Base-by-base conservation (phyloP, 2,113 vertebrate species). In the Neodontobutis hainanensis region DNA sequence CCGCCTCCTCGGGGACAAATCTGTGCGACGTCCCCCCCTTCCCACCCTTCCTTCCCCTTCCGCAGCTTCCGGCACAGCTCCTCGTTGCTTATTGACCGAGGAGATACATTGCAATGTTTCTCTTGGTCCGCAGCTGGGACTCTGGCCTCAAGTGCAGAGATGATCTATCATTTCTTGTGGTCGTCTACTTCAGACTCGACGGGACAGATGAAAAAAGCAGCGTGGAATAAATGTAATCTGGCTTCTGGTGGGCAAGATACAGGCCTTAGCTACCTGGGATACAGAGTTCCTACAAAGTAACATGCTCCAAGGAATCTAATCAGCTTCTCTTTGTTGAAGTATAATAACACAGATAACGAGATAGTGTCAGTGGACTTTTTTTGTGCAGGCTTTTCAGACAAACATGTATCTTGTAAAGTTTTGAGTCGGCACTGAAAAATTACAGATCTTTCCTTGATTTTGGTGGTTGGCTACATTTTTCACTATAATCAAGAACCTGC, bases 161-260 rank as follows among this genome's bases (percentile, higher is more conserved):
- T 61, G 8, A 87, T 85, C 77, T 74, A 78, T 88, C 85, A 88
- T 81, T 68, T 50, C 61, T 80, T 12, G 19, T 15, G 56, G 70
- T 62, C 35, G 49, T 65, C 80, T 12, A 35, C 73, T 77, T 52
- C 32, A 68, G 60, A 65, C 57, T 64, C 57, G 7, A 43, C 63
- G 68, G 72, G 77, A 73, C 46, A 81, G 77, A 84, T 84, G 81
- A 81, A 82, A 27, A 27, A 77, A 71, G 68, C 82, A 60, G 78
- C 56, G 68, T 80, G 82, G 77, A 86, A 81, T 80, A 81, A 87
- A 90, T 85, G 85, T 85, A 72, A 83, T 83, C 82, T 83, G 4
- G 62, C 44, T 57, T 81, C 74, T 73, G 3, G 48, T 27, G 74
- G 75, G 81, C 77, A 73, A 82, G 75, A 59, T 48, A 56, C 59